These are phyloP conservation scores for Vanessa tameamea DNA, from an alignment of 1,140 invertebrate genomes.

Conservation along the genomic window DNA sequence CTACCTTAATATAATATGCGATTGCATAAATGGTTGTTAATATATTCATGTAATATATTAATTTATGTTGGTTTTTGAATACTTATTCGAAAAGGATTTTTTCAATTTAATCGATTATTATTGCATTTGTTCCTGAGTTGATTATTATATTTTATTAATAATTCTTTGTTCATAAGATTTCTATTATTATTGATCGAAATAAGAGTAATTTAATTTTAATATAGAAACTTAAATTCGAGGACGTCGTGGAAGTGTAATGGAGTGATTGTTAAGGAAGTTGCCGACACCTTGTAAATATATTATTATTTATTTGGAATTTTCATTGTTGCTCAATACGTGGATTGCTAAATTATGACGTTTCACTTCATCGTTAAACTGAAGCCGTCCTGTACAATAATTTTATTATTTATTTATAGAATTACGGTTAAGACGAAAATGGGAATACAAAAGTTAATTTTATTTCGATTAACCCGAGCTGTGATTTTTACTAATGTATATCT, in stretches of 20 bases:
- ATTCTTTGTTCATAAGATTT: slow-evolving; percentile 72
- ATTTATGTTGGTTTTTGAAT: slow-evolving; percentile 68
- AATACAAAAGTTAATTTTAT: slow-evolving; percentile 74
- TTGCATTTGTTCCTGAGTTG: slow-evolving; percentile 81
- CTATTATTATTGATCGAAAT: slow-evolving; percentile 59
- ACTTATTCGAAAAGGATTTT: slow-evolving; percentile 63
- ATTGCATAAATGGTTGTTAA: slow-evolving; percentile 76
- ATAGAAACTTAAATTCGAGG: slow-evolving; percentile 55
- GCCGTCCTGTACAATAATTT: slow-evolving; percentile 73
- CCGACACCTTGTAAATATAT: slow-evolving; percentile 60
- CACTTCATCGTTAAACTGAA: slow-evolving; percentile 63
- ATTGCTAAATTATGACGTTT: slow-evolving; percentile 50
- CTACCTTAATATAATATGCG: slow-evolving; percentile 73
- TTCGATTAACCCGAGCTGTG: slow-evolving; percentile 80
- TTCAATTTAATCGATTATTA: slow-evolving; percentile 75
- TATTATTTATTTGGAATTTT: slow-evolving; percentile 54
- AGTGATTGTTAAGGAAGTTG: slow-evolving; percentile 34
- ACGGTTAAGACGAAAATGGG: slow-evolving; percentile 67
- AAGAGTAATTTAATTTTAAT: slow-evolving; percentile 71
- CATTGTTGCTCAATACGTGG: slow-evolving; percentile 50
- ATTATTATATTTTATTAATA: slow-evolving; percentile 78
- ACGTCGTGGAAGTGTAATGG: slow-evolving; percentile 53
- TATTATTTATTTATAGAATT: slow-evolving; percentile 78
- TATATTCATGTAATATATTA: slow-evolving; percentile 78
- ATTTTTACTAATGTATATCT: slow-evolving; percentile 77